Percentiles rank a stretch among this genome's conserved stretches.
Conservation (phyloP, 2,797 vertebrate genomes). For the Phoebastria nigripes region DNA sequence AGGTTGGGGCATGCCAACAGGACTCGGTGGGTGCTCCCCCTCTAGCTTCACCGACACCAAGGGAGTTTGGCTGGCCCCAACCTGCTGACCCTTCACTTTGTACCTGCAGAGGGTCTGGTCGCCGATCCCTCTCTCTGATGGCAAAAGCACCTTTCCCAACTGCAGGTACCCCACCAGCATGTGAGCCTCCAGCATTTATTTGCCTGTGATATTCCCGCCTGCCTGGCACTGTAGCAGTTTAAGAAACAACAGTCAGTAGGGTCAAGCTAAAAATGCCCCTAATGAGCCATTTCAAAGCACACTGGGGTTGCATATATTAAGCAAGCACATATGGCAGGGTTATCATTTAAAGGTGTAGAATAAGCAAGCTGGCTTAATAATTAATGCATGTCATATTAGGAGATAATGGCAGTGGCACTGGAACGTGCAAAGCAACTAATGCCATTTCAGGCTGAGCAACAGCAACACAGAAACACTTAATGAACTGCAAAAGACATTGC, state of each 20-base stretch:
- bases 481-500: neutral
- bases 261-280: neutral
- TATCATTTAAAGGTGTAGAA: neutral
- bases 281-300: neutral
- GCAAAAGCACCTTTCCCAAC: neutral
- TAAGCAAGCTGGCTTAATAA: neutral
- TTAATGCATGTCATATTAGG: neutral
- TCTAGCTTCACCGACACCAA: accelerated
- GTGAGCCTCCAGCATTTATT: neutral
- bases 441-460: neutral
- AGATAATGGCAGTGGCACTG: neutral
- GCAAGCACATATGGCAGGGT: neutral
- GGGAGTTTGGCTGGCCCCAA: neutral
- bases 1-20: accelerated
- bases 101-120: neutral
- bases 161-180: neutral
- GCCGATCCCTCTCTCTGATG: accelerated
- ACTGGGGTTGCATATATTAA: neutral
- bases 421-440: neutral
- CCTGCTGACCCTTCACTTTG: neutral
- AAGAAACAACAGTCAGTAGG: neutral
- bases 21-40: neutral
- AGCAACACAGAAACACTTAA: neutral
- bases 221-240: neutral
- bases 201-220: accelerated